Evolutionary conservation across 92 coral and sea anemone genomes (phyloP).

Genomic region (Porites lobata): DNA sequence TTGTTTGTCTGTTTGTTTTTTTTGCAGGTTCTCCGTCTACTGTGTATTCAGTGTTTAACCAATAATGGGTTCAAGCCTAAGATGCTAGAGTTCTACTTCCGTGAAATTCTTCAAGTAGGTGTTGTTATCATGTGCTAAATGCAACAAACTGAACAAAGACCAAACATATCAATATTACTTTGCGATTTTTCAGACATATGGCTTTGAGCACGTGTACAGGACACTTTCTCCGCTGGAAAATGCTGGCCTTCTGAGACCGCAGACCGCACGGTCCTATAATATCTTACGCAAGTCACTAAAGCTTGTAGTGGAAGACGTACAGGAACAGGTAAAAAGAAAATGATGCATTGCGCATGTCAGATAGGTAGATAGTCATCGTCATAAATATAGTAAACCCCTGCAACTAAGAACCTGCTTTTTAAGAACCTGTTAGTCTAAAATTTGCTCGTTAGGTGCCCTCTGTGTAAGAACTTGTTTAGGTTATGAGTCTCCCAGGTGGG

Average conservation of each 20-base stretch:
- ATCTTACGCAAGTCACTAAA: constrained; percentile 93
- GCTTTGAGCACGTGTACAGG: constrained; percentile 88
- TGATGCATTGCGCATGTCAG: background rate
- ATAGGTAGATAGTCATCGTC: background rate
- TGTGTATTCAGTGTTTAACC: constrained; percentile 90
- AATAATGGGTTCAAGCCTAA: constrained; percentile 97
- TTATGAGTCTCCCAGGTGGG: too few relatives aligned
- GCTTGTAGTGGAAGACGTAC: constrained; percentile 95
- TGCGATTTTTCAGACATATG: constrained; percentile 79
- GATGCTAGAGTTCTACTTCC: constrained; percentile 89
- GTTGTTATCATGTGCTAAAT: background rate
- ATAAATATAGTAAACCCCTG: too few relatives aligned
- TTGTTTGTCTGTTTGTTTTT: background rate
- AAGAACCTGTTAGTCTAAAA: too few relatives aligned
- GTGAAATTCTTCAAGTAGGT: constrained; percentile 90
- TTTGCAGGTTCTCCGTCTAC: constrained; percentile 84
- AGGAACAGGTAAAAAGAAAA: constrained; percentile 82
- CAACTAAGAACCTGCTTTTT: too few relatives aligned
- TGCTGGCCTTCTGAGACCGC: constrained; percentile 89
- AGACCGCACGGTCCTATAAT: constrained; percentile 91
- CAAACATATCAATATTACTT: background rate
- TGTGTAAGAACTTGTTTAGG: too few relatives aligned
- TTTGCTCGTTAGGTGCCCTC: too few relatives aligned
- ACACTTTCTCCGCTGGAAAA: constrained; percentile 92
- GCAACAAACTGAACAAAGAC: background rate